A percentile compares a stretch with the other conserved stretches of the same genome.
Evolutionary conservation across 2,888 invertebrate genomes (phyloP).

Genomic region (Tetramorium bicarinatum): DNA sequence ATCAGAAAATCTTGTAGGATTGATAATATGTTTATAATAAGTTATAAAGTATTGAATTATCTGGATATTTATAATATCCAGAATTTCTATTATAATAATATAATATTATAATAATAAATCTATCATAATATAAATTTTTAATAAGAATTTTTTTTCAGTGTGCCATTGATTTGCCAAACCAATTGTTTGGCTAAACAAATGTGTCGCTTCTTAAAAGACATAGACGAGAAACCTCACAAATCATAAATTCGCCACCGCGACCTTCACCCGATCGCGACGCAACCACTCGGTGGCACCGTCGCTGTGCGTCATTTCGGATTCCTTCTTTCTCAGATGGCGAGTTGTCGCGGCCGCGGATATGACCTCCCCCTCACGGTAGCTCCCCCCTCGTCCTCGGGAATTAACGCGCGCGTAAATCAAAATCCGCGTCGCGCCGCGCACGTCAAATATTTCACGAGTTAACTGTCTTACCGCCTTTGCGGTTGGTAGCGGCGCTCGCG

Average conservation of each 20-base stretch:
- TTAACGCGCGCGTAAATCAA: slow-evolving; percentile 59
- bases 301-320: slow-evolving; percentile 59
- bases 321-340: slow-evolving; percentile 23
- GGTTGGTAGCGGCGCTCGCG: slow-evolving; percentile 30
- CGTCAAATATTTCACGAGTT: slow-evolving; percentile 54
- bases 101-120: too few species aligned
- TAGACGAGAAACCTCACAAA: not conserved
- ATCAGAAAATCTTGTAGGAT: too few species aligned
- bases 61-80: too few species aligned
- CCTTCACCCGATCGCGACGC: not conserved
- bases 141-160: too few species aligned
- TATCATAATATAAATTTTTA: too few species aligned
- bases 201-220: not conserved
- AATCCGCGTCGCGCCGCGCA: slow-evolving; percentile 36
- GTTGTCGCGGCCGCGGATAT: slow-evolving; percentile 19
- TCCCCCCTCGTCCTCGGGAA: slow-evolving; percentile 36
- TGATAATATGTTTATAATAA: too few species aligned
- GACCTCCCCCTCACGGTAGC: slow-evolving; percentile 57
- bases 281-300: not conserved
- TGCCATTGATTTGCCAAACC: not conserved
- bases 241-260: slow-evolving; percentile 27
- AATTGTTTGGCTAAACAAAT: not conserved
- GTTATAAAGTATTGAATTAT: too few species aligned
- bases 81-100: too few species aligned
- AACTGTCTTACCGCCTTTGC: slow-evolving; percentile 52